These are phyloP conservation scores for Sebastes diploproa DNA, from an alignment of 2,797 vertebrate species.

Conservation along the genomic window DNA sequence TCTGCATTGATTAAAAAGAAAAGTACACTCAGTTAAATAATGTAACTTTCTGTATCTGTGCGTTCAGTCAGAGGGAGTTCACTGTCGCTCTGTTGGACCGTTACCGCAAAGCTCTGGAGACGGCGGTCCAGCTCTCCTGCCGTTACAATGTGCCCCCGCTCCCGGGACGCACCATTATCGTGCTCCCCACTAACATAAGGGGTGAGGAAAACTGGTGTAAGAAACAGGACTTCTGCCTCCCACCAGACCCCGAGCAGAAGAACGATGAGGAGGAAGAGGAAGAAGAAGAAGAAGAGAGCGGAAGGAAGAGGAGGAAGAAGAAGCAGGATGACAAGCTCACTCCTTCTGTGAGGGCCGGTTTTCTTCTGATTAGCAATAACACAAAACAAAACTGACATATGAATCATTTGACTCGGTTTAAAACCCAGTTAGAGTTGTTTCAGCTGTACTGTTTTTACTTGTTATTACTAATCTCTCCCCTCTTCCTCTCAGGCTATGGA, in stretches of 20 bases:
- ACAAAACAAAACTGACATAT: background rate
- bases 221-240: constrained; percentile 73
- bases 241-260: constrained; percentile 25
- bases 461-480: background rate
- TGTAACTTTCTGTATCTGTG: background rate
- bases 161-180: constrained; percentile 84
- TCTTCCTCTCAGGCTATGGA: constrained; percentile 57
- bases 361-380: background rate
- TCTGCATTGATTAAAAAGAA: background rate
- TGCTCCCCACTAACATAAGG: accelerated
- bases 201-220: accelerated
- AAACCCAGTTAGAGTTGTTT: background rate
- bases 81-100: constrained; percentile 73
- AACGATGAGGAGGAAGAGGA: background rate
- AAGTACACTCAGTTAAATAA: background rate
- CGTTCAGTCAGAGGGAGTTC: constrained; percentile 58
- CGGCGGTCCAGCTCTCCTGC: constrained; percentile 84
- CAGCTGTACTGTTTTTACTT: background rate
- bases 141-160: constrained; percentile 86
- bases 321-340: constrained; percentile 10
- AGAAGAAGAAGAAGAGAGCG: background rate
- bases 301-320: accelerated
- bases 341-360: constrained; percentile 53
- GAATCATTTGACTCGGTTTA: background rate
- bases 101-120: constrained; percentile 86